These are phyloP conservation scores for Penaeus chinensis DNA, from an alignment of 1,140 invertebrate species.

Conservation along the genomic window DNA sequence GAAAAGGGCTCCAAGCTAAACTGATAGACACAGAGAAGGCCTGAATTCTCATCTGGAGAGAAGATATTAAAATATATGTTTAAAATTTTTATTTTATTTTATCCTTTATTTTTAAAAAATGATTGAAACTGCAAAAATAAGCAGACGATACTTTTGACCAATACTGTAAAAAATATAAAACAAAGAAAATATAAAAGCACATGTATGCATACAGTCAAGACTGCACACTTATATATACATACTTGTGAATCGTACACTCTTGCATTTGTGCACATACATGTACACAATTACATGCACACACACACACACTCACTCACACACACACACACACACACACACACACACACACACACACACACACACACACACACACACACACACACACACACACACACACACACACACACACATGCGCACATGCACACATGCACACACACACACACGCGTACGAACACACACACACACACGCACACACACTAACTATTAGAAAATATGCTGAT, in stretches of 20 bases:
- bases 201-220: neutral
- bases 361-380: constrained; percentile 16
- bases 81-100: no score
- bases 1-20: no score
- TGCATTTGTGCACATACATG: neutral
- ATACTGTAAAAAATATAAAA: no score
- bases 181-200: no score
- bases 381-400: neutral
- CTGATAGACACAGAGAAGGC: no score
- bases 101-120: no score
- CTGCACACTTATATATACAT: neutral
- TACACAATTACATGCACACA: neutral
- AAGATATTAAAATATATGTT: no score
- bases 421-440: no score
- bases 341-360: constrained; percentile 20
- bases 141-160: no score
- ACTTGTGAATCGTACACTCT: neutral
- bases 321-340: constrained; percentile 18
- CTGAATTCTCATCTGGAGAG: no score
- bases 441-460: neutral
- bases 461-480: neutral
- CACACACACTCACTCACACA: constrained; percentile 9
- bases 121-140: no score
- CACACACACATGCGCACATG: neutral
- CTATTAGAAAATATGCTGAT: no score